phyloP scores from a whole-genome alignment of 2,113 vertebrate species.

The Eublepharis macularius region DNA sequence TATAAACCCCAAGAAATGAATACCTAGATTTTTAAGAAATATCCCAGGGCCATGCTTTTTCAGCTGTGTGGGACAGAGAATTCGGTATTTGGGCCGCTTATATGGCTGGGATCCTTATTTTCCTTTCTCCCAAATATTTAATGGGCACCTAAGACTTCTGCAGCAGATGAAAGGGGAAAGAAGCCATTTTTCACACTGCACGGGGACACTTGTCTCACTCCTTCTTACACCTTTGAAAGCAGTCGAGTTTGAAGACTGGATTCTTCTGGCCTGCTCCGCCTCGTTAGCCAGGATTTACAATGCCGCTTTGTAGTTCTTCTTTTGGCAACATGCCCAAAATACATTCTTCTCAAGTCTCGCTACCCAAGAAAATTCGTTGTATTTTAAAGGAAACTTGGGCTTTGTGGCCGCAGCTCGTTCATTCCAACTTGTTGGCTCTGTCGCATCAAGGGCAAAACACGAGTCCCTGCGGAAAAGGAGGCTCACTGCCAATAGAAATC shows the following conservation, averaged over 20 bases:
- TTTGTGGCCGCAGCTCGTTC: not conserved
- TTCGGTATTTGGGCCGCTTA: not conserved
- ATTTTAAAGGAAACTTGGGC: not conserved
- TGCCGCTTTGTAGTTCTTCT: conserved; percentile 7
- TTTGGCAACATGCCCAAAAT: not conserved
- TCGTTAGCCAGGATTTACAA: conserved; percentile 5
- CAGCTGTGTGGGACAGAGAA: not conserved
- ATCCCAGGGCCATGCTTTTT: not conserved
- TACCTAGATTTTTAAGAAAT: not conserved
- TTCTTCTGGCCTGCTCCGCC: conserved; percentile 1
- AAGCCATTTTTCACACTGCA: not conserved
- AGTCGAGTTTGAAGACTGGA: not conserved
- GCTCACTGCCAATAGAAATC: not conserved
- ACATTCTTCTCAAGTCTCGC: not conserved
- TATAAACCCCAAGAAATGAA: not conserved
- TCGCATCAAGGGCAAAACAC: not conserved
- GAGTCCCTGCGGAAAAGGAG: too few relatives aligned
- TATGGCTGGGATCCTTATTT: not conserved
- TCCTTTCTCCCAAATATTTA: not conserved
- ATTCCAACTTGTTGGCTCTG: not conserved
- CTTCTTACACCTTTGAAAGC: conserved; percentile 1
- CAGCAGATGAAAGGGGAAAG: conserved; percentile 1
- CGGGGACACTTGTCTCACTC: not conserved
- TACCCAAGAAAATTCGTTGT: conserved; percentile 10
- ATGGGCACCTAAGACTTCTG: not conserved